Evolutionary conservation across 1,140 invertebrate species (phyloP), one percentile per base, ranked within the genome.

Genomic region (Acromyrmex echinatior): DNA sequence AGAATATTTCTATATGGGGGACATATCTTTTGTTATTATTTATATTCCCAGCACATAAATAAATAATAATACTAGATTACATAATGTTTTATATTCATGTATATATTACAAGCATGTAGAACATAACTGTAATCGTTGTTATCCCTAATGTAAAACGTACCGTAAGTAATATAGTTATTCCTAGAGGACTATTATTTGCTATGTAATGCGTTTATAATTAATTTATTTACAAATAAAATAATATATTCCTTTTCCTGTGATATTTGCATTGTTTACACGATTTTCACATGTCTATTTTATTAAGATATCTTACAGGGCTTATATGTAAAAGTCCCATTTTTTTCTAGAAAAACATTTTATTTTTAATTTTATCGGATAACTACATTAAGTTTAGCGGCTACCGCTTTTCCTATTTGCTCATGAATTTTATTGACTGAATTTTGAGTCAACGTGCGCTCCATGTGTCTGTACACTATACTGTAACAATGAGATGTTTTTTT

Each of bases 401-500:
- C 97, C 60, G 95, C 95, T 56, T 96, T 92, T 92, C 96, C 97
- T 89, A 99, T 99, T 92, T 97, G 93, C 90, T 97, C 96, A 94
- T 99, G 99, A 28, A 99, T 94, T 66, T 96, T 87, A 95, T 98
- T 99, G 0, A 99, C 99, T 96, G 99, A 99, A 0, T 96, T 96
- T 93, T 99, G 97, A 0, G 97, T 98, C 14, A 99, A 95, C 3
- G 98, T 98, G 86, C 97, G 97, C 92, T 99, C 98, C 97, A 99
- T 97, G 94, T 99, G 98, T 86, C 99, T 96, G 93, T 99, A 99
- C 1, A 98, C 96, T 89, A 99, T 99, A 90, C 98, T 97, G 94
- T 99, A 99, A 93, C 98, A 99, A 78, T 99, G 97, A 88, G 99
- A 99, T 1, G 94, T 96, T 92, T 96, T 97, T 49, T 97, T 97